Evolutionary conservation across 2,888 invertebrate genomes (phyloP), one percentile per base, ranked within the genome.

Genomic region (Orthosia cruda): DNA sequence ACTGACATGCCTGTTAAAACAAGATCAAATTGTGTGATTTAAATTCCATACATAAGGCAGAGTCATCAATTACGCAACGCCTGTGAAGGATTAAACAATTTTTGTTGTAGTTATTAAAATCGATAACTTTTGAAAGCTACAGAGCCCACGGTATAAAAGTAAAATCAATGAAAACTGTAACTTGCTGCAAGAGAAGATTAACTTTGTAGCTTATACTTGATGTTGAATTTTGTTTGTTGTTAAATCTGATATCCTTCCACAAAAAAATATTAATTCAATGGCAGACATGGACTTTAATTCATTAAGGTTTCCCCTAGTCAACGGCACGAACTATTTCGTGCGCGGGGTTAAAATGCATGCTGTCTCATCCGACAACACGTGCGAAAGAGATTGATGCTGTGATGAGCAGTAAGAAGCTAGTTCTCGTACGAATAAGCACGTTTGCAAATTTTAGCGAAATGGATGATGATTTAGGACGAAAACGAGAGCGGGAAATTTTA

Each of bases 61-160:
- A 40, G 54, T 63, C n/a, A 81, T 59, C 23, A 73, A 74, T 77
- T 65, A 69, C 64, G 50, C 20, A 55, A 71, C 52, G 50, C 58
- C 65, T 54, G 68, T 73, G 12, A 73, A n/a, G 65, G 69, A 81
- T 80, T 57, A 55, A 71, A 26, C 54, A 67, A 79, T 83, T 81
- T 74, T 63, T 69, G 71, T 76, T 80, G 74, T 65, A 52, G 70
- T 69, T 58, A 74, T 76, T 75, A 82, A 84, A 83, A 73, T 68
- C 62, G 58, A 64, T 55, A 68, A 63, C 49, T 71, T 72, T 69
- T 26, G n/a, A 74, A 71, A 71, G 57, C 64, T 88, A 80, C 80
- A 77, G 88, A 82, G 65, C 87, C 88, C 84, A 70, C 45, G 23
- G 18, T 23, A 47, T 50, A 75, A 76, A 74, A 76, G 73, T n/a